Percentiles rank a stretch among this genome's conserved stretches.
Conservation (phyloP, 1,140 invertebrate species). For the Dermatophagoides farinae region DNA sequence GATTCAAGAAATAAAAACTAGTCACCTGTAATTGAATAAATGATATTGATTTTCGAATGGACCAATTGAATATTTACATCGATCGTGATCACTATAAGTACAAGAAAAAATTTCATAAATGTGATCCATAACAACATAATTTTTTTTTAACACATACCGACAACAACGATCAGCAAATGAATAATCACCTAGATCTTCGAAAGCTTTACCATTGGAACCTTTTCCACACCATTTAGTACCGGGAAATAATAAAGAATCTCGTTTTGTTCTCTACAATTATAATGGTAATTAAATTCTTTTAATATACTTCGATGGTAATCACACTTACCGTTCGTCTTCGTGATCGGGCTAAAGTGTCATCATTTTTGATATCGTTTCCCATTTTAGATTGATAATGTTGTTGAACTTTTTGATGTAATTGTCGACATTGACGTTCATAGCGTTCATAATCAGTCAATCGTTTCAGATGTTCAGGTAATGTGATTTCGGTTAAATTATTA, state of each 20-base stretch:
- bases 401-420: background rate
- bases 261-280: background rate
- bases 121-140: background rate
- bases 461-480: background rate
- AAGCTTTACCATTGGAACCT: constrained; percentile 47
- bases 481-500: background rate
- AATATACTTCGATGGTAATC: no score
- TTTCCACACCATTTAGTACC: constrained; percentile 73
- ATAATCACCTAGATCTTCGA: constrained; percentile 52
- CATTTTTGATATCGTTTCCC: background rate
- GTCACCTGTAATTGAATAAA: constrained; percentile 46
- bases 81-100: constrained; percentile 40
- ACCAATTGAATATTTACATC: constrained; percentile 56
- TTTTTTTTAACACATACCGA: constrained; percentile 23
- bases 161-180: constrained; percentile 57
- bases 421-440: background rate
- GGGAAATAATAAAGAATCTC: constrained; percentile 43
- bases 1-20: background rate
- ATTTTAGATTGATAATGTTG: background rate
- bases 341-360: no score
- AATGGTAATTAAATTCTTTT: no score
- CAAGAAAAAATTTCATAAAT: background rate
- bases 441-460: constrained; percentile 1
- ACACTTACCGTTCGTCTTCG: no score
- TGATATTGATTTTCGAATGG: constrained; percentile 52